Evolutionary conservation across 1,140 invertebrate species (phyloP).

Genomic region (Meloidogyne chitwoodi): DNA sequence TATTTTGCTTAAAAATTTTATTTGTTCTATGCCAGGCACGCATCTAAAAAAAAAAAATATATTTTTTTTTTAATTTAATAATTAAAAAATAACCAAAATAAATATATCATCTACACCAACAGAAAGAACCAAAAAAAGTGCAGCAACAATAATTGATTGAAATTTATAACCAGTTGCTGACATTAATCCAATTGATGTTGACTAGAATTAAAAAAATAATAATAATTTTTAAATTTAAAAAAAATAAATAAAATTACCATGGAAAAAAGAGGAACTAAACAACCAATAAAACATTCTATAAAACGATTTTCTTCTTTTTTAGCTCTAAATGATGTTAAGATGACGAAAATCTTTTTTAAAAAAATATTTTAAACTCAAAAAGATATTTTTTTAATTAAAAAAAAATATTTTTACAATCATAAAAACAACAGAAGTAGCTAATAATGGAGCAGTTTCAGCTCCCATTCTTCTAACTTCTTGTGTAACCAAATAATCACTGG

Average conservation of each 20-base stretch:
- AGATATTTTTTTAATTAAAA: neutral
- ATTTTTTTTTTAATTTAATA: neutral
- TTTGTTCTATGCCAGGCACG: slow-evolving; percentile 73
- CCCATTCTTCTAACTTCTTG: slow-evolving; percentile 55
- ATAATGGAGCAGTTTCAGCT: slow-evolving; percentile 52
- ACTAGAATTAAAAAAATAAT: neutral
- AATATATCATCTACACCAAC: slow-evolving; percentile 58
- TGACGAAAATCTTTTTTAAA: slow-evolving; percentile 7
- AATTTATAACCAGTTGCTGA: slow-evolving; percentile 34
- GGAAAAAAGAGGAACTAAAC: slow-evolving; percentile 52
- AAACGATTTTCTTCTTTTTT: slow-evolving; percentile 18
- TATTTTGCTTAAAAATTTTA: slow-evolving; percentile 72
- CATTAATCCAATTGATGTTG: slow-evolving; percentile 51
- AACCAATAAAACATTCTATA: slow-evolving; percentile 55
- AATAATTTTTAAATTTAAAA: neutral
- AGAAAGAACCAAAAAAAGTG: slow-evolving; percentile 57
- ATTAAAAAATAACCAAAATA: slow-evolving; percentile 65
- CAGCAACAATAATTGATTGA: slow-evolving; percentile 56
- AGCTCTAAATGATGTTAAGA: slow-evolving; percentile 8
- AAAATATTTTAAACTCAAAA: too few species aligned
- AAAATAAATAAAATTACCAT: slow-evolving; percentile 12
- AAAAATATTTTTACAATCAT: slow-evolving; percentile 42
- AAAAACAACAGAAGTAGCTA: slow-evolving; percentile 48
- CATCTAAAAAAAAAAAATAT: slow-evolving; percentile 12
- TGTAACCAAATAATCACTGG: slow-evolving; percentile 54